phyloP scores from a whole-genome alignment of 2,888 invertebrate species.

The Vanessa cardui region DNA sequence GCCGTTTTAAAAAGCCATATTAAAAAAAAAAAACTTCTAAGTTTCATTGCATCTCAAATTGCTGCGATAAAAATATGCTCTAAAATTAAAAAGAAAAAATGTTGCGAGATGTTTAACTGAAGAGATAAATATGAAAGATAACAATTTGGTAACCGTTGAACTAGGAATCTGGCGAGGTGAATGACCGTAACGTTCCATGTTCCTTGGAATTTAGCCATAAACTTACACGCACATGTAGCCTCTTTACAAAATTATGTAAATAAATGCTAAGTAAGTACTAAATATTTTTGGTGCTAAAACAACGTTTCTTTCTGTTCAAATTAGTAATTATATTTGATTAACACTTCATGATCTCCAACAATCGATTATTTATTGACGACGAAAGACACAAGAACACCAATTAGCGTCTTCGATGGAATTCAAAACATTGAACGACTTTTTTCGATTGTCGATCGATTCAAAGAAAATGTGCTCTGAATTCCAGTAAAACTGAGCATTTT shows the following conservation, averaged over 20 bases:
- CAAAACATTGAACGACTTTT: background rate
- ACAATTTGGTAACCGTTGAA: constrained; percentile 34
- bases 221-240: constrained; percentile 19
- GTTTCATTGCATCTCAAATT: too few species aligned
- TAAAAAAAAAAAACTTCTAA: too few species aligned
- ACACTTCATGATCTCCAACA: background rate
- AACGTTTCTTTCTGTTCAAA: too few species aligned
- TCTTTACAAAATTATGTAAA: constrained; percentile 1
- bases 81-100: background rate
- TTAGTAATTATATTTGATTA: background rate
- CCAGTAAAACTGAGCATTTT: too few species aligned
- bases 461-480: background rate
- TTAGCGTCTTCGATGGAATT: background rate
- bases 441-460: background rate
- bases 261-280: background rate
- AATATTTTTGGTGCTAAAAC: background rate
- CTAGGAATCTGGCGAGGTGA: constrained; percentile 39
- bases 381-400: background rate
- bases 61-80: background rate
- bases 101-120: constrained; percentile 29
- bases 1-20: too few species aligned
- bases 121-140: constrained; percentile 40
- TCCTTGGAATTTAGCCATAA: constrained; percentile 25
- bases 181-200: constrained; percentile 34
- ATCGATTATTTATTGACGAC: background rate